A percentile compares a stretch with the other conserved stretches of the same genome.
Conservation (phyloP, 2,113 vertebrate species). For the Athene noctua region DNA sequence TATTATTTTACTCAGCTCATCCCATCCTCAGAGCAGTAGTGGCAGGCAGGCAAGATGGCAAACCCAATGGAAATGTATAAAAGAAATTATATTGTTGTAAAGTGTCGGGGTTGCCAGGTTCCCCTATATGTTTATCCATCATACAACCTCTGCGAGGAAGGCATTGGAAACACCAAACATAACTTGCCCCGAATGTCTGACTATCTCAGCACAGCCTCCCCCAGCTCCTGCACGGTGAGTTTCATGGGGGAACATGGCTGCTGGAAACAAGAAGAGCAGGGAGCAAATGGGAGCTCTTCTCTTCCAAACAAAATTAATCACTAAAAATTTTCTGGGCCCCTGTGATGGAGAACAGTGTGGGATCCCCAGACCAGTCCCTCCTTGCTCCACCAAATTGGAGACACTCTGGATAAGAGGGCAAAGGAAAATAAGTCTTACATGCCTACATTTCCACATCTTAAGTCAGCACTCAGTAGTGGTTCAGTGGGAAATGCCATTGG, state of each 20-base stretch:
- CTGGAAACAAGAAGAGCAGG: neutral
- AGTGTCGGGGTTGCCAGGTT: neutral
- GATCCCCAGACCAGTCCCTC: neutral
- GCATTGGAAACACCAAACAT: neutral
- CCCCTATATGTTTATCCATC: neutral
- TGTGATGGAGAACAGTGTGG: accelerated
- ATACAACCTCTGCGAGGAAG: neutral
- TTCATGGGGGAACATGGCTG: accelerated
- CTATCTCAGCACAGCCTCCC: neutral
- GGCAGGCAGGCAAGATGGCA: neutral
- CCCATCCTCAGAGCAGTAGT: neutral
- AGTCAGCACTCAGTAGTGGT: neutral
- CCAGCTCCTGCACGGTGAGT: neutral
- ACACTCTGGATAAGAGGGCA: neutral
- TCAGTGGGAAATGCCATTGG: neutral
- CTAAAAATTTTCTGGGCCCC: neutral
- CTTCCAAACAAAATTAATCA: neutral
- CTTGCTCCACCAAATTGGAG: neutral
- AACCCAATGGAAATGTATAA: neutral
- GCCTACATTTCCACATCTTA: accelerated
- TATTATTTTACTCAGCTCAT: neutral
- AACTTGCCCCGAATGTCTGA: neutral
- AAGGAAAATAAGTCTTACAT: neutral
- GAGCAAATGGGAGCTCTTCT: neutral
- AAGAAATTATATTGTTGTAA: neutral